Evolutionary conservation across 2,888 invertebrate species (phyloP).

Genomic region (Blomia tropicalis): DNA sequence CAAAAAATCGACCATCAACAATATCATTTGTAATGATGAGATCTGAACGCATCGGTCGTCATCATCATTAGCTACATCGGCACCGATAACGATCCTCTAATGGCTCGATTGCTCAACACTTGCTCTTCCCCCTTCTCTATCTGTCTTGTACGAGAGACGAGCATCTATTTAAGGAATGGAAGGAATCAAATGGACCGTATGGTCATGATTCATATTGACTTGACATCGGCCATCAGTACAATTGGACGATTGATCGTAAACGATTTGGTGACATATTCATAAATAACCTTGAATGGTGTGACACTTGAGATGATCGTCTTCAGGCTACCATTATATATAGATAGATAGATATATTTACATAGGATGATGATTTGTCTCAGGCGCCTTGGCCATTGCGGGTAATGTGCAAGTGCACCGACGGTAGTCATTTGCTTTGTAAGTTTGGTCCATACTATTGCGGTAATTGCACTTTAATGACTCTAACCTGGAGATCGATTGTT

Average conservation of each 20-base stretch:
- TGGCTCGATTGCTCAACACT: too few relatives aligned
- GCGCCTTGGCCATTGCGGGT: neutral
- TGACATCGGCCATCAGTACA: too few relatives aligned
- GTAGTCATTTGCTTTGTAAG: constrained; percentile 1
- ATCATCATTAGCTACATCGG: neutral
- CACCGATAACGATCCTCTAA: neutral
- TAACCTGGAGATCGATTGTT: neutral
- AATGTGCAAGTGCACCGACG: neutral
- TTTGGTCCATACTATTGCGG: neutral
- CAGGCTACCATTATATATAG: too few relatives aligned
- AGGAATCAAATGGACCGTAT: too few relatives aligned
- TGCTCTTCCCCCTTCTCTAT: too few relatives aligned
- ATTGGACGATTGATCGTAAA: too few relatives aligned
- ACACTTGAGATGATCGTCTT: constrained; percentile 3
- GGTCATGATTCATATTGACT: too few relatives aligned
- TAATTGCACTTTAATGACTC: constrained; percentile 11
- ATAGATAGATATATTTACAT: constrained; percentile 1
- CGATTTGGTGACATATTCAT: too few relatives aligned
- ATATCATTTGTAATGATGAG: neutral
- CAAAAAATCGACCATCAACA: too few relatives aligned
- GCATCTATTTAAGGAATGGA: too few relatives aligned
- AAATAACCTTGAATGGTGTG: neutral
- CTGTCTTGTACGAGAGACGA: too few relatives aligned
- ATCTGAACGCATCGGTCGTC: neutral
- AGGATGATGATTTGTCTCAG: neutral